phyloP scores from a whole-genome alignment of 2,888 invertebrate genomes.

The Cancer borealis region DNA sequence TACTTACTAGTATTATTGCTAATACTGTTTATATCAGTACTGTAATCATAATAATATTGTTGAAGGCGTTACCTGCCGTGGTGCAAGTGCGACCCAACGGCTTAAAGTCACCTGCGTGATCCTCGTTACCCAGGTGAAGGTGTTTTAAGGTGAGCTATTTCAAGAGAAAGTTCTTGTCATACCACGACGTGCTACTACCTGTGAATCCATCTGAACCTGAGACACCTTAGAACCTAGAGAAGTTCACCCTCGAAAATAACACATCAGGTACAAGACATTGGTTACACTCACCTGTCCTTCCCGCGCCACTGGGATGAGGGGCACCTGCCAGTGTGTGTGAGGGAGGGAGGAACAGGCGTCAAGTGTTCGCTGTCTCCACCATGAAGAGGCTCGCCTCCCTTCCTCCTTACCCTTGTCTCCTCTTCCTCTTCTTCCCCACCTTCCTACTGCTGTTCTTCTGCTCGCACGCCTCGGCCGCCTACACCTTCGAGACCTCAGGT shows the following conservation, averaged over 20 bases:
- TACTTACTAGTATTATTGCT: background rate
- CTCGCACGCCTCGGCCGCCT: constrained; percentile 20
- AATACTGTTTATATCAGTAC: background rate
- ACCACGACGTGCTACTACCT: background rate
- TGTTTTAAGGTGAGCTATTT: background rate
- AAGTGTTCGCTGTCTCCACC: background rate
- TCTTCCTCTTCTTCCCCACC: background rate
- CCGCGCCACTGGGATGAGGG: constrained; percentile 3
- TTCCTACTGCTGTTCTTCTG: background rate
- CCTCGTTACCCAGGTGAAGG: background rate
- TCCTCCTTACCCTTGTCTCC: background rate
- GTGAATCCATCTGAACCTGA: background rate
- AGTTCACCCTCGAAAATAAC: background rate
- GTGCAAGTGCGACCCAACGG: background rate
- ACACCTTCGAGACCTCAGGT: constrained; percentile 20
- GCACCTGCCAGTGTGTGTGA: constrained; percentile 10
- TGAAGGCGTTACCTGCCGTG: background rate
- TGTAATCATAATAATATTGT: background rate
- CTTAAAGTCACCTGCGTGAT: constrained; percentile 20
- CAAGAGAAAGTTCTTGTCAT: background rate
- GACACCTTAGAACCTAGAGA: background rate
- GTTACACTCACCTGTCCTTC: background rate
- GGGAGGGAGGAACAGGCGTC: background rate
- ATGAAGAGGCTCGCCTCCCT: background rate
- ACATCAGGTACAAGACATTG: background rate